Conservation (phyloP, 2,888 invertebrate genomes). For the Himalopsyche japonica region DNA sequence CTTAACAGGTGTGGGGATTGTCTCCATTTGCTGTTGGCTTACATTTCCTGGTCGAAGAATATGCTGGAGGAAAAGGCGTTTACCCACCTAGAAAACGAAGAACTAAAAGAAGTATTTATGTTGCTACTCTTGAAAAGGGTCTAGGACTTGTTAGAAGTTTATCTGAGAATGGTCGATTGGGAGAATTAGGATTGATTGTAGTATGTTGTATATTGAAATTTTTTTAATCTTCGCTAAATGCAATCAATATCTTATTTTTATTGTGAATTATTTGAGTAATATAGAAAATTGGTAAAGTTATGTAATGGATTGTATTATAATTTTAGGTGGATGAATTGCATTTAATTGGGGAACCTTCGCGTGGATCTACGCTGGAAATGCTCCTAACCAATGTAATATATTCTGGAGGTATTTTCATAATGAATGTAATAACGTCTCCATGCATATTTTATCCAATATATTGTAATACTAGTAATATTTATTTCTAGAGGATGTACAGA, state of each 20-base stretch:
- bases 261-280: too few species aligned
- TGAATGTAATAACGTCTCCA: background rate
- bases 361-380: constrained; percentile 85
- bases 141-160: constrained; percentile 82
- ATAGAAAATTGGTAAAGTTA: too few species aligned
- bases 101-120: constrained; percentile 76
- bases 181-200: constrained; percentile 78
- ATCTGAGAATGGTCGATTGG: constrained; percentile 73
- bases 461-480: background rate
- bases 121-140: constrained; percentile 96
- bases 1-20: constrained; percentile 73
- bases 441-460: too few species aligned
- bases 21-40: constrained; percentile 86
- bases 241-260: too few species aligned
- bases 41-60: constrained; percentile 91
- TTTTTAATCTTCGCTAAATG: background rate
- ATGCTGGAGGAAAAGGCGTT: constrained; percentile 90
- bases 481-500: constrained; percentile 69
- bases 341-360: constrained; percentile 83
- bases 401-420: constrained; percentile 59
- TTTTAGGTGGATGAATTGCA: constrained; percentile 84
- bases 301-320: background rate
- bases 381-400: constrained; percentile 79
- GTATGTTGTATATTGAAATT: constrained; percentile 43
- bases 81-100: constrained; percentile 80